A percentile compares a stretch with the other conserved stretches of the same genome.
These are phyloP conservation scores for Drosophila seguyi DNA, from an alignment of 1,140 invertebrate genomes.

Conservation along the genomic window DNA sequence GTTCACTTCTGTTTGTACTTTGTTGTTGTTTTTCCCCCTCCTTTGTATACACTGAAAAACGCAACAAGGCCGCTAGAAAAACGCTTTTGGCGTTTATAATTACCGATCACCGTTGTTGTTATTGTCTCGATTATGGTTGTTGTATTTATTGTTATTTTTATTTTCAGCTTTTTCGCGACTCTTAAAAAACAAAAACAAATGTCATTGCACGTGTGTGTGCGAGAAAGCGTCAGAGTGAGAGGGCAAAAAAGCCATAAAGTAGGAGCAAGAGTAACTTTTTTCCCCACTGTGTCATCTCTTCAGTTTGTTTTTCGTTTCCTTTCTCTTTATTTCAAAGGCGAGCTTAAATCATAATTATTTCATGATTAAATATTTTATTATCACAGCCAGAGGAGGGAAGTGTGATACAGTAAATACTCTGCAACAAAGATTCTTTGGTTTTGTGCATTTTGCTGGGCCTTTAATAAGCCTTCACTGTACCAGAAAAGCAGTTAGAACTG, in stretches of 20 bases:
- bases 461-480: slow-evolving; percentile 38
- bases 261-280: slow-evolving; percentile 7
- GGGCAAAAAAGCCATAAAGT: background rate
- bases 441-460: background rate
- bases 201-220: slow-evolving; percentile 44
- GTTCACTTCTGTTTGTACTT: slow-evolving; percentile 2
- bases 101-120: slow-evolving; percentile 29
- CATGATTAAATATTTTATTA: slow-evolving; percentile 17
- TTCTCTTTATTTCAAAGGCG: background rate
- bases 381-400: background rate
- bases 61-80: slow-evolving; percentile 62
- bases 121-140: slow-evolving; percentile 21
- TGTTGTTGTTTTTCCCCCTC: background rate
- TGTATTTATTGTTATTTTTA: slow-evolving; percentile 38
- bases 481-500: slow-evolving; percentile 39
- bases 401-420: slow-evolving; percentile 1
- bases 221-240: slow-evolving; percentile 18
- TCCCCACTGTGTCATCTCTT: slow-evolving; percentile 14
- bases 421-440: background rate
- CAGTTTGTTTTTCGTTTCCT: background rate
- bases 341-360: slow-evolving; percentile 26
- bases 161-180: slow-evolving; percentile 41
- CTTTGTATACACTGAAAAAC: slow-evolving; percentile 45
- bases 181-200: slow-evolving; percentile 26
- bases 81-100: slow-evolving; percentile 58